Percentiles rank a stretch among this genome's conserved stretches.
Conservation (phyloP, 1,140 invertebrate species). For the Sinonovacula constricta region DNA sequence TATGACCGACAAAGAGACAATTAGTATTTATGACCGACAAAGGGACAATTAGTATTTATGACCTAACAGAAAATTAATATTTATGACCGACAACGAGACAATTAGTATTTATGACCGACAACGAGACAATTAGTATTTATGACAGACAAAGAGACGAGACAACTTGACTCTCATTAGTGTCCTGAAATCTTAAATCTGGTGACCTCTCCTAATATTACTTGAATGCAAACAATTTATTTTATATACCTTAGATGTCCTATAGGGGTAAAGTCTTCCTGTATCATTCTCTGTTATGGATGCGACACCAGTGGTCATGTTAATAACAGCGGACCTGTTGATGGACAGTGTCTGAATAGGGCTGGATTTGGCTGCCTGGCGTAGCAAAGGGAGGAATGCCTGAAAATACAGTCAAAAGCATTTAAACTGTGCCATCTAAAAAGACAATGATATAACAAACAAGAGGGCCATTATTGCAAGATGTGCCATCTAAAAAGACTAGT, state of each 20-base stretch:
- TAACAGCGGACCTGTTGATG: conserved; percentile 54
- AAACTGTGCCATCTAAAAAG: too few relatives aligned
- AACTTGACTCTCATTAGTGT: too few relatives aligned
- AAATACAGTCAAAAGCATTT: neutral
- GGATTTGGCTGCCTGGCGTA: conserved; percentile 54
- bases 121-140: neutral
- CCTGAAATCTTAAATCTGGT: too few relatives aligned
- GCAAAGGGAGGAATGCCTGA: conserved; percentile 57
- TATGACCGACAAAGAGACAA: neutral
- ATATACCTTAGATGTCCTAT: conserved; percentile 55
- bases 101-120: too few relatives aligned
- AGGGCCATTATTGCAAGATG: too few relatives aligned
- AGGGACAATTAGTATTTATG: neutral
- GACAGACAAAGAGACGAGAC: neutral
- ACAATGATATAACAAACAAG: too few relatives aligned
- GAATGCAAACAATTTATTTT: neutral
- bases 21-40: too few relatives aligned
- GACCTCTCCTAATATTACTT: too few relatives aligned
- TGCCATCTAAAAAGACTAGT: neutral
- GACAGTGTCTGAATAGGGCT: conserved; percentile 23
- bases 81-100: too few relatives aligned
- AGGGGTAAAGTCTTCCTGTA: conserved; percentile 49
- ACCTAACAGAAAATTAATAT: neutral
- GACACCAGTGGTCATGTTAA: conserved; percentile 57
- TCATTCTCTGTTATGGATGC: conserved; percentile 57